Evolutionary conservation across 2,888 invertebrate species (phyloP).

Genomic region (Lasioglossum figueresi): DNA sequence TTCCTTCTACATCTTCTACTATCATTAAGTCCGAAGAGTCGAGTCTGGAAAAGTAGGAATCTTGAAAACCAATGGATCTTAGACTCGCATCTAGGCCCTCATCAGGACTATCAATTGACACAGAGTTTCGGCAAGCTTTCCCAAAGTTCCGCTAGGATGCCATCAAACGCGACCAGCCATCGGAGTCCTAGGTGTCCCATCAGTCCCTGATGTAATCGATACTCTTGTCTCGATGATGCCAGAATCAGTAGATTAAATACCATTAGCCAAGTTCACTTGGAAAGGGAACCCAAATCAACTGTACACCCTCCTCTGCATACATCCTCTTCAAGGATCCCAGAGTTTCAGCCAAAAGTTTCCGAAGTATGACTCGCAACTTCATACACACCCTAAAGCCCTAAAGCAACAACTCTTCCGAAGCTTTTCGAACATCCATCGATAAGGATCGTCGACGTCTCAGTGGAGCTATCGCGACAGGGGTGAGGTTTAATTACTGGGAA

Average conservation of each 20-base stretch:
- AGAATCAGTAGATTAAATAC: not conserved
- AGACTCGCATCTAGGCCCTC: too few relatives aligned
- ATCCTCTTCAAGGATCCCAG: too few relatives aligned
- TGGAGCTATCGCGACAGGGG: not conserved
- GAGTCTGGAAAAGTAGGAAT: too few relatives aligned
- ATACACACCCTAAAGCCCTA: too few relatives aligned
- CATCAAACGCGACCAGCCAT: not conserved
- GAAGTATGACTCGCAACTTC: too few relatives aligned
- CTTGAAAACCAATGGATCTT: too few relatives aligned
- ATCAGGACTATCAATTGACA: not conserved
- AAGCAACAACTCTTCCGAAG: not conserved
- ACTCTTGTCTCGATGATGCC: not conserved
- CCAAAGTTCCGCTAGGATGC: not conserved
- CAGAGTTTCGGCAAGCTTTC: not conserved
- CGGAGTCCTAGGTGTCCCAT: not conserved
- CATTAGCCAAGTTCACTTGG: not conserved
- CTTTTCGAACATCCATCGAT: not conserved
- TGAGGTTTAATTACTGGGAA: constrained; percentile 36
- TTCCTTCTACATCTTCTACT: not conserved
- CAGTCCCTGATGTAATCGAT: not conserved
- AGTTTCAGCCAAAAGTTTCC: too few relatives aligned
- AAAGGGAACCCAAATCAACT: not conserved
- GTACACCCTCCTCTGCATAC: not conserved
- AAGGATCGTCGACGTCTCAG: not conserved
- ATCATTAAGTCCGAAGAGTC: not conserved